A percentile compares a stretch with the other conserved stretches of the same genome.
Evolutionary conservation across 2,113 vertebrate species (phyloP).

Genomic region (Gymnarchus niloticus): DNA sequence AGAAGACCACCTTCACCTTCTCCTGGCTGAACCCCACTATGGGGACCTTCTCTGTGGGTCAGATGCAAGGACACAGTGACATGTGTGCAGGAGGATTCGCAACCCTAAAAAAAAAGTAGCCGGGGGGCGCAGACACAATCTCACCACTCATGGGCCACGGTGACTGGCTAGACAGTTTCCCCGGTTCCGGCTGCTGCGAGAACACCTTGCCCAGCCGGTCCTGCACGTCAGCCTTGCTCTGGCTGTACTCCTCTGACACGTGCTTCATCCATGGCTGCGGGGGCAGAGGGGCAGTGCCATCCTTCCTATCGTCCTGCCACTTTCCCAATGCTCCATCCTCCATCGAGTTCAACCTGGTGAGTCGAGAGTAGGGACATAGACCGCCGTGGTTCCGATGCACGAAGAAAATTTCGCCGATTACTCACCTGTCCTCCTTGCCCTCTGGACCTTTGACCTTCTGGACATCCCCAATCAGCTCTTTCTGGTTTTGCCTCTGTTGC

Average conservation of each 20-base stretch:
- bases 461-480: constrained; percentile 54
- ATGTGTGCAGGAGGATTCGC: not conserved
- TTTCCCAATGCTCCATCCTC: constrained; percentile 41
- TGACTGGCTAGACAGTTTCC: constrained; percentile 58
- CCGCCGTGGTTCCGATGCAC: no score
- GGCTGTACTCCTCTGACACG: constrained; percentile 74
- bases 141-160: constrained; percentile 78
- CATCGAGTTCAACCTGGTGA: constrained; percentile 46
- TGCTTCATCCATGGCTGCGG: constrained; percentile 62
- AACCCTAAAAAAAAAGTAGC: no score
- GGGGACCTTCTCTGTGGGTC: constrained; percentile 70
- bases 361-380: not conserved
- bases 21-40: constrained; percentile 74
- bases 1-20: constrained; percentile 89
- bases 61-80: not conserved
- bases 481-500: constrained; percentile 88
- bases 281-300: constrained; percentile 37
- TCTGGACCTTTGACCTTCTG: constrained; percentile 54
- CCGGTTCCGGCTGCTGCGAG: constrained; percentile 67
- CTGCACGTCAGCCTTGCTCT: constrained; percentile 70
- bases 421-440: constrained; percentile 54
- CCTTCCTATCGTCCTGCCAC: constrained; percentile 51
- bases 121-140: not conserved
- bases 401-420: no score
- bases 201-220: constrained; percentile 82